phyloP scores from a whole-genome alignment of 1,140 invertebrate genomes.

The Drosophila simulans region DNA sequence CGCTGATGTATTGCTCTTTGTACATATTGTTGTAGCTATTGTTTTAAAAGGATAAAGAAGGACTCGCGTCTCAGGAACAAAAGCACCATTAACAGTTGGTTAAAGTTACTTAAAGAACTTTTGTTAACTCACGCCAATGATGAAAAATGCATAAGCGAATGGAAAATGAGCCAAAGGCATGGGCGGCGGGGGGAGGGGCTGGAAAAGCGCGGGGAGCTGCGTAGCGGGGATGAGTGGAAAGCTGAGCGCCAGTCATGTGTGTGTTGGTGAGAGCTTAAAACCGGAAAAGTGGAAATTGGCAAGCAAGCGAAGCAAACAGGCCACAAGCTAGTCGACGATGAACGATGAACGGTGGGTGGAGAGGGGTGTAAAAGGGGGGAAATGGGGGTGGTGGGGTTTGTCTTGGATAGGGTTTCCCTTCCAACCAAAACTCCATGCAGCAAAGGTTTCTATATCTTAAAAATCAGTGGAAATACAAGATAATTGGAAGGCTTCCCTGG shows the following conservation, averaged over 20 bases:
- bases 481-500: neutral
- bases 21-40: neutral
- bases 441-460: neutral
- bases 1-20: neutral
- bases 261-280: slow-evolving; percentile 65
- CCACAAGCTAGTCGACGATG: slow-evolving; percentile 50
- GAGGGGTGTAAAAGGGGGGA: neutral
- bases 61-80: slow-evolving; percentile 8
- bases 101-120: slow-evolving; percentile 51
- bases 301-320: slow-evolving; percentile 69
- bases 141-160: slow-evolving; percentile 69
- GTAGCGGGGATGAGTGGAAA: slow-evolving; percentile 1
- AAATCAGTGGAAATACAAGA: neutral
- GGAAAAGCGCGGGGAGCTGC: slow-evolving; percentile 4
- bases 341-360: neutral
- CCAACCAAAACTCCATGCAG: neutral
- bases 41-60: slow-evolving; percentile 10
- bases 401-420: slow-evolving; percentile 12
- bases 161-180: slow-evolving; percentile 50
- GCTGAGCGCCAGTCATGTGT: slow-evolving; percentile 10
- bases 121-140: slow-evolving; percentile 41
- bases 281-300: slow-evolving; percentile 80
- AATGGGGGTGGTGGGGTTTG: neutral
- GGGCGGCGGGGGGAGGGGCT: neutral
- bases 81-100: slow-evolving; percentile 37